A percentile compares a stretch with the other conserved stretches of the same genome.
phyloP scores from a whole-genome alignment of 2,888 invertebrate species.

The Aleiodes alternator region DNA sequence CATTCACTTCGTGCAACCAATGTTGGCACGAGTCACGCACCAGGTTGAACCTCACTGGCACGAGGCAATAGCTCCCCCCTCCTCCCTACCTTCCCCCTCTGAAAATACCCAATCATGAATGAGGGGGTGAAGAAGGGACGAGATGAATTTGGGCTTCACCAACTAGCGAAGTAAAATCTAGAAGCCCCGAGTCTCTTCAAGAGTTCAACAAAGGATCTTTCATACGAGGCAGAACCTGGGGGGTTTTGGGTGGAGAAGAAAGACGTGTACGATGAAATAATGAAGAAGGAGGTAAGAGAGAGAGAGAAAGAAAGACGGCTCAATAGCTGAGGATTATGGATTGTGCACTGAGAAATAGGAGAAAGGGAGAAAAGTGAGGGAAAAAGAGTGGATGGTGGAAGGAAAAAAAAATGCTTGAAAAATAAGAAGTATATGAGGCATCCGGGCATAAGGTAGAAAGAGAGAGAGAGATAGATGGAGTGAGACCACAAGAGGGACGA shows the following conservation, averaged over 20 bases:
- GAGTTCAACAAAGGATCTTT: background rate
- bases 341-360: conserved; percentile 45
- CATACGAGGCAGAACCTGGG: background rate
- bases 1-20: background rate
- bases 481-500: conserved; percentile 44
- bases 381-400: conserved; percentile 23
- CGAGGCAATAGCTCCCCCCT: background rate
- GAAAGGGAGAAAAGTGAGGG: conserved; percentile 45
- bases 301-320: background rate
- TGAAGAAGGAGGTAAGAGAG: conserved; percentile 23
- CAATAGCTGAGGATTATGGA: conserved; percentile 38
- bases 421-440: conserved; percentile 45
- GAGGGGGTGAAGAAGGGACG: background rate
- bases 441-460: conserved; percentile 41
- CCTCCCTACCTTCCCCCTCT: too few relatives aligned
- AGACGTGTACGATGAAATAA: conserved; percentile 25
- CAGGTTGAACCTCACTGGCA: conserved; percentile 18
- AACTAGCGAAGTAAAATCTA: too few relatives aligned
- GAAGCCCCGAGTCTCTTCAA: too few relatives aligned
- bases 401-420: conserved; percentile 33
- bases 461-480: conserved; percentile 37
- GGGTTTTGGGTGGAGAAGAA: conserved; percentile 25
- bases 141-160: too few relatives aligned
- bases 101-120: background rate
- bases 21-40: conserved; percentile 11